Base-by-base conservation (phyloP, 2,113 vertebrate species). In the Centrocercus urophasianus region DNA sequence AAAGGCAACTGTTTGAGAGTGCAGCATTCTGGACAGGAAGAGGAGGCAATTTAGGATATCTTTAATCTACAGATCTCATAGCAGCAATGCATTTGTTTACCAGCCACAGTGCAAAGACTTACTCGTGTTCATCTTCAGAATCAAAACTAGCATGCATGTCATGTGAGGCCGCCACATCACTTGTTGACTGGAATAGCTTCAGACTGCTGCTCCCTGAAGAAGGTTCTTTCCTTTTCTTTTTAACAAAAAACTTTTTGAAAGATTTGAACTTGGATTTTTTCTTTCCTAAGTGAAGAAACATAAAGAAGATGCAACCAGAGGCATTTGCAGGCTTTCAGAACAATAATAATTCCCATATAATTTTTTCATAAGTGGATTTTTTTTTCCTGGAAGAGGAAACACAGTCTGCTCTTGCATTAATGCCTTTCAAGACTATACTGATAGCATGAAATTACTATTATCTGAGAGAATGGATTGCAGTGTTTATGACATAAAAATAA, bases 261-360 rank as follows among this genome's bases (percentile, higher is more conserved):
- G 98, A 98, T 93, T 98, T 99, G 74, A 99, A 97, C 93, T 98
- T 99, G 4, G 98, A 99, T 84, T 98, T 99, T 95, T 98, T 99
- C 97, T 97, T 98, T 95, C 98, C 98, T 99, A 87, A 47, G 66
- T 24, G 72, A 90, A 95, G 66, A 83, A 88, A 75, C 77, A 89
- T 25, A 83, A 92, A 94, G 32, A 57, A 70, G 57, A 92, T 66
- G 40, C 27, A 90, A 74, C 13, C 36, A 93, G 40, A 11, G 88
- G 61, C 40, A 72, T 5, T 2, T 45, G 13, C 13, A 52, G 64
- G 48, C 27, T 93, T 77, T 71, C 40, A 8, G 22, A 95, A 83
- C 24, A 70, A 25, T n/a, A 77, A 43, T 64, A 66, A 74, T 61
- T 86, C 69, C 48, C 52, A 79, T 24, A 12, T 5, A 16, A 28